Percentiles rank a stretch among this genome's conserved stretches.
phyloP scores from a whole-genome alignment of 2,888 invertebrate genomes.

The Polydrusus tereticollis region DNA sequence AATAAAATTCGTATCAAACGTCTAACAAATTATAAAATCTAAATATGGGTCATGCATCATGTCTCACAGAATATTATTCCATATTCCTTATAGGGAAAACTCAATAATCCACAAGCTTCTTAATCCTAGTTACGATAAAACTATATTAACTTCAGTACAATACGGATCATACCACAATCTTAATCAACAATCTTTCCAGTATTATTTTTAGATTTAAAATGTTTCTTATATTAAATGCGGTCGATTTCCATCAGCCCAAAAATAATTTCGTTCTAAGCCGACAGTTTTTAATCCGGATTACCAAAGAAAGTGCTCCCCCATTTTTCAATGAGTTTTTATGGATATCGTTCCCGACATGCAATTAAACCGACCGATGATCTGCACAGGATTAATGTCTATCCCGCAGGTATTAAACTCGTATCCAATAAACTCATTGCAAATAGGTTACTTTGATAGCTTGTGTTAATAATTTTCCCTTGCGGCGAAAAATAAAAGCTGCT shows the following conservation, averaged over 20 bases:
- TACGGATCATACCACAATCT: no score
- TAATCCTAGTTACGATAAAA: no score
- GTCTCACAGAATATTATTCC: no score
- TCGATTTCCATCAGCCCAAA: slow-evolving; percentile 4
- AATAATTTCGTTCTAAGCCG: neutral
- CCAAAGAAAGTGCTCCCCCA: slow-evolving; percentile 2
- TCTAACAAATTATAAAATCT: no score
- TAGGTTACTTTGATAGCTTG: slow-evolving; percentile 30
- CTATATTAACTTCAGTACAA: no score
- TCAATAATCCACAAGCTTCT: no score
- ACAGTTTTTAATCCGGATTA: slow-evolving; percentile 29
- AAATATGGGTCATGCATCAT: no score
- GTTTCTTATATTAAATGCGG: neutral
- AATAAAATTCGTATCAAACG: no score
- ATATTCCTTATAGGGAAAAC: no score
- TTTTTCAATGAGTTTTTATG: slow-evolving; percentile 38
- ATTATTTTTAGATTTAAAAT: neutral
- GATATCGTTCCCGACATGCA: slow-evolving; percentile 46
- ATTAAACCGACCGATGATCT: slow-evolving; percentile 48
- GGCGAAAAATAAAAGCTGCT: slow-evolving; percentile 4
- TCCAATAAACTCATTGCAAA: slow-evolving; percentile 35
- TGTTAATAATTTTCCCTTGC: slow-evolving; percentile 30
- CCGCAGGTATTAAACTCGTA: slow-evolving; percentile 44
- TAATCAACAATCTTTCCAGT: neutral
- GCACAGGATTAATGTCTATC: slow-evolving; percentile 44